These are phyloP conservation scores for Mystacornis crossleyi DNA, from an alignment of 2,113 vertebrate genomes.

Conservation along the genomic window DNA sequence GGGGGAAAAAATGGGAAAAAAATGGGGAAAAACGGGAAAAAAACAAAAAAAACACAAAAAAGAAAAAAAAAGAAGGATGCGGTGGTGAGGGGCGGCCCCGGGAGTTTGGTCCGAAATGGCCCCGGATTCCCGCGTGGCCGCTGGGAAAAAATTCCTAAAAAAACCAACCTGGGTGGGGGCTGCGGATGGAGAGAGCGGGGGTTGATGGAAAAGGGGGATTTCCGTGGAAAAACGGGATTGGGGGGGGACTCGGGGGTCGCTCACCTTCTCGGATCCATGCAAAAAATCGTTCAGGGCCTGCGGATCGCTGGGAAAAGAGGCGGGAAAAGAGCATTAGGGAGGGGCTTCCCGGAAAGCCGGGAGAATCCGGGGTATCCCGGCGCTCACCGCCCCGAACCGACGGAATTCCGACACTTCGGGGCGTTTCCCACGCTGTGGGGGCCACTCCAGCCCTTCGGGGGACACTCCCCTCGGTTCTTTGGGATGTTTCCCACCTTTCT, in stretches of 20 bases:
- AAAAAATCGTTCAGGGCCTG: neutral
- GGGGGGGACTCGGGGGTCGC: rapidly evolving
- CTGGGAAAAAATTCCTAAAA: neutral
- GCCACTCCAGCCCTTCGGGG: neutral
- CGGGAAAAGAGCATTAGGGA: neutral
- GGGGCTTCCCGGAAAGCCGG: rapidly evolving
- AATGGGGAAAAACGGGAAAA: no score
- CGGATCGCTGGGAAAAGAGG: neutral
- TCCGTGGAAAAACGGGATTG: neutral
- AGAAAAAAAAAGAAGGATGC: neutral
- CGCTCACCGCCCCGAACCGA: rapidly evolving
- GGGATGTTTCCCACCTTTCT: no score
- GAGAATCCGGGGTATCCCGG: neutral
- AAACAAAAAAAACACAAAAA: no score
- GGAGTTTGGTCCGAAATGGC: neutral
- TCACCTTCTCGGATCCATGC: constrained; percentile 16
- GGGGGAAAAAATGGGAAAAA: no score
- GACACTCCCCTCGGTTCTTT: neutral
- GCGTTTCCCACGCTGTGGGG: no score
- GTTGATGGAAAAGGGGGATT: neutral
- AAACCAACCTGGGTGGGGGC: neutral
- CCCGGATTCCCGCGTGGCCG: neutral
- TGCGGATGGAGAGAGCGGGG: neutral
- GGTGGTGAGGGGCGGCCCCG: neutral
- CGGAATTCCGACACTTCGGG: neutral